Conservation (phyloP, 2,797 vertebrate genomes). For the Centroberyx gerrardi region DNA sequence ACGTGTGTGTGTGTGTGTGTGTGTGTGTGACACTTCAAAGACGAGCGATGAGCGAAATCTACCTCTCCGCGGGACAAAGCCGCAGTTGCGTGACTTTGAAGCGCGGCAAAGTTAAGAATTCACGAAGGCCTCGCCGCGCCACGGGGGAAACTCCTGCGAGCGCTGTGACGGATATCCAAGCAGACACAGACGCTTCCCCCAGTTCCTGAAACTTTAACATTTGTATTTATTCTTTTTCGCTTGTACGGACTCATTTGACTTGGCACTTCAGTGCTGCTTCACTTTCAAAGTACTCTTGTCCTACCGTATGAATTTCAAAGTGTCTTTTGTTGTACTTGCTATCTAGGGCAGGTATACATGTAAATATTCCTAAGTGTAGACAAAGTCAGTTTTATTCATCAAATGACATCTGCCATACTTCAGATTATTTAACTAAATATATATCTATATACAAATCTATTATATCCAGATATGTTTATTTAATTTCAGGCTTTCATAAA, state of each 20-base stretch:
- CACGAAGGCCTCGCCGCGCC: neutral
- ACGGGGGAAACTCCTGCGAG: neutral
- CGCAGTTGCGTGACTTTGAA: conserved; percentile 24
- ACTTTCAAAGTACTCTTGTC: neutral
- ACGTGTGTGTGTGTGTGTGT: neutral
- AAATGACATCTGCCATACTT: conserved; percentile 12
- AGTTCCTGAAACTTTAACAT: conserved; percentile 30
- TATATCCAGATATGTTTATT: conserved; percentile 45
- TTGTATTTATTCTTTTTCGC: conserved; percentile 58
- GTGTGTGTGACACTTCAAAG: conserved; percentile 26
- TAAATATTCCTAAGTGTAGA: conserved; percentile 1
- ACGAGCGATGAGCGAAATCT: conserved; percentile 53
- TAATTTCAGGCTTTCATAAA: conserved; percentile 33
- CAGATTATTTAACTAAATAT: conserved; percentile 71
- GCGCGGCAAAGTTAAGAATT: neutral
- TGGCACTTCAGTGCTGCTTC: conserved; percentile 8
- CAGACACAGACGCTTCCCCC: conserved; percentile 8
- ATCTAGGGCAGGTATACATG: conserved; percentile 7
- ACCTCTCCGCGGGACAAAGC: conserved; percentile 59
- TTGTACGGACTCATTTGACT: conserved; percentile 24
- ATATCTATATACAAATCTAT: conserved; percentile 30
- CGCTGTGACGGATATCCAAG: conserved; percentile 31
- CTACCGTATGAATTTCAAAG: neutral
- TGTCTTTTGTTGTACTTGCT: neutral
- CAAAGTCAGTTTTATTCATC: neutral